Evolutionary conservation across 2,797 vertebrate genomes (phyloP), one percentile per base, ranked within the genome.

Genomic region (Falco biarmicus): DNA sequence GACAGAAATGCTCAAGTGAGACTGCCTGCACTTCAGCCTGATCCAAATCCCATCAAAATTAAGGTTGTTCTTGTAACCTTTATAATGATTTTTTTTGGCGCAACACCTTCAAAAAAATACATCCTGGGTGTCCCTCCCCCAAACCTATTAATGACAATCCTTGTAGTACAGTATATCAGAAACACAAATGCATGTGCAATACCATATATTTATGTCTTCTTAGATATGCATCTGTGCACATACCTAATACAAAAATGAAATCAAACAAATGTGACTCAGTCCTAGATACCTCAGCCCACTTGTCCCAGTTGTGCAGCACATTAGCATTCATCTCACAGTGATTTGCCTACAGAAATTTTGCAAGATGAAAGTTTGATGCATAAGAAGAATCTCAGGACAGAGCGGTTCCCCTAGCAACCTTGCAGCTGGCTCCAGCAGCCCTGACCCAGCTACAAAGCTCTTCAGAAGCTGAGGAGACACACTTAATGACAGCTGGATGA

Each of bases 381-480:
- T 97, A 98, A 93, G 96, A 97, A 96, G 95, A 98, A 96, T 97
- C 97, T 98, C 97, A 97, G 98, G 98, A 98, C 96, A 97, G 95
- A 97, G 97, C 24, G 48, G 98, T 98, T 98, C 98, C 98, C 98
- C 98, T 98, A 98, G 98, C 98, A 98, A 98, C 98, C 97, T 97
- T 98, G 95, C 97, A 98, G 94, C 92, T 86, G 4, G 97, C 97
- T 98, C 98, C 93, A 91, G 87, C 91, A 84, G 97, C 93, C 88
- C 97, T 98, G 97, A 98, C 98, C 98, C 96, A 98, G 97, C 98
- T 98, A 97, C 98, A 98, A 98, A 98, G 97, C 94, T 97, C 96
- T 98, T 98, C 95, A 93, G 86, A 93, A 82, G 95, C 96, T 28
- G 88, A 98, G 59, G 95, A 98, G 95, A 97, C 68, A 81, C 95